phyloP scores from a whole-genome alignment of 2,797 vertebrate species.

The Melanogrammus aeglefinus region DNA sequence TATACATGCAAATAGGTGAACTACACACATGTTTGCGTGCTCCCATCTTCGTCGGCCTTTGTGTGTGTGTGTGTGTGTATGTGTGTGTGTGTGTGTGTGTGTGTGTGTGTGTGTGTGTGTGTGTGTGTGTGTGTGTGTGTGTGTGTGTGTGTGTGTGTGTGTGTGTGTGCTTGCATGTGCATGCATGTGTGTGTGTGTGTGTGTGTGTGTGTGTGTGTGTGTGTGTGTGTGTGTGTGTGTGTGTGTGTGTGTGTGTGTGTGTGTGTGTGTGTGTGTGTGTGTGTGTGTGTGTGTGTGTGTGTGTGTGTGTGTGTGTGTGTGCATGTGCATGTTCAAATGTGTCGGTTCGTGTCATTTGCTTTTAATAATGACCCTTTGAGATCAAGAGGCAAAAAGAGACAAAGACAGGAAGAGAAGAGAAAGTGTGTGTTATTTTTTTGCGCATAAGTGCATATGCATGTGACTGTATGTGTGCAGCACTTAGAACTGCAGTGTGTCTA shows the following conservation, averaged over 20 bases:
- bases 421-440: not conserved
- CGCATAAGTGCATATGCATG: not conserved
- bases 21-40: no score
- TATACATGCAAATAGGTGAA: not conserved
- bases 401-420: not conserved
- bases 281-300: not conserved
- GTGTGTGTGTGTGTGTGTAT: not conserved
- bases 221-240: not conserved
- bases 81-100: not conserved
- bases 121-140: no score
- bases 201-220: not conserved
- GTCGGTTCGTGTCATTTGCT: not conserved
- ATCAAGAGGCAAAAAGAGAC: not conserved
- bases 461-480: slow-evolving; percentile 9
- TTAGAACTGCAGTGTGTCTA: slow-evolving; percentile 30
- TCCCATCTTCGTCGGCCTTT: no score
- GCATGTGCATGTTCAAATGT: not conserved
- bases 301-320: not conserved
- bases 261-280: not conserved
- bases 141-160: no score
- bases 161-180: no score
- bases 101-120: not conserved
- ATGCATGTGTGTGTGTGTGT: no score
- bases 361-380: not conserved
- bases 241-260: not conserved